Percentiles rank a stretch among this genome's conserved stretches.
Evolutionary conservation across 1,140 invertebrate species (phyloP).

Genomic region (Epicauta chinensis): DNA sequence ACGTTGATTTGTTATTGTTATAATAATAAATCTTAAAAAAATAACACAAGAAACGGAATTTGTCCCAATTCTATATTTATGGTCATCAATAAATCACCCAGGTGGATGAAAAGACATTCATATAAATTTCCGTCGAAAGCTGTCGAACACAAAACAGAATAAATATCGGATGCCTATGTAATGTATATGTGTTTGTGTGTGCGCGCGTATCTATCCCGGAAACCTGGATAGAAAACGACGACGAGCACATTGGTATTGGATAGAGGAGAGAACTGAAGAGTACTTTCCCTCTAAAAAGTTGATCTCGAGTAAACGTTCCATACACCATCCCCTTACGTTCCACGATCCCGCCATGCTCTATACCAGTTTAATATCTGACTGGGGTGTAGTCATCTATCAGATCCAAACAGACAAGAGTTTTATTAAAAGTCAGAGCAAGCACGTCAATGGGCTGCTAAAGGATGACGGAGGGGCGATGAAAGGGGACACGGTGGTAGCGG

Average conservation of each 20-base stretch:
- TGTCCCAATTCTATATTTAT: slow-evolving; percentile 3
- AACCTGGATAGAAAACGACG: slow-evolving; percentile 15
- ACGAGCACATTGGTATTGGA: slow-evolving; percentile 20
- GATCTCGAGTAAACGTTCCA: slow-evolving; percentile 28
- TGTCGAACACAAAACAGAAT: slow-evolving; percentile 26
- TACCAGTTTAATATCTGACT: slow-evolving; percentile 44
- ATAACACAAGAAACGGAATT: no score
- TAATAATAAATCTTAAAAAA: no score
- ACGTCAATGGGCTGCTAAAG: slow-evolving; percentile 40
- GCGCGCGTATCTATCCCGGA: neutral
- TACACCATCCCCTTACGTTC: slow-evolving; percentile 7
- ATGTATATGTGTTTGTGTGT: no score
- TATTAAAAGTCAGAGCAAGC: slow-evolving; percentile 42
- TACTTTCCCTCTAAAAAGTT: slow-evolving; percentile 29
- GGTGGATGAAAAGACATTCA: slow-evolving; percentile 24
- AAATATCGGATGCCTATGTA: slow-evolving; percentile 16
- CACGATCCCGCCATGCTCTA: slow-evolving; percentile 18
- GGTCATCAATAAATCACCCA: slow-evolving; percentile 16
- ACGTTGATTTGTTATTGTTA: no score
- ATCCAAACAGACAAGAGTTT: slow-evolving; percentile 43
- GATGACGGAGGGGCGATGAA: slow-evolving; percentile 11
- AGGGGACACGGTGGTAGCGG: slow-evolving; percentile 7
- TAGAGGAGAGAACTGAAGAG: slow-evolving; percentile 20
- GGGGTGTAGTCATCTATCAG: slow-evolving; percentile 47
- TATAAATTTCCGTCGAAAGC: slow-evolving; percentile 25